phyloP scores from a whole-genome alignment of 2,113 vertebrate species.

The Perccottus glenii region DNA sequence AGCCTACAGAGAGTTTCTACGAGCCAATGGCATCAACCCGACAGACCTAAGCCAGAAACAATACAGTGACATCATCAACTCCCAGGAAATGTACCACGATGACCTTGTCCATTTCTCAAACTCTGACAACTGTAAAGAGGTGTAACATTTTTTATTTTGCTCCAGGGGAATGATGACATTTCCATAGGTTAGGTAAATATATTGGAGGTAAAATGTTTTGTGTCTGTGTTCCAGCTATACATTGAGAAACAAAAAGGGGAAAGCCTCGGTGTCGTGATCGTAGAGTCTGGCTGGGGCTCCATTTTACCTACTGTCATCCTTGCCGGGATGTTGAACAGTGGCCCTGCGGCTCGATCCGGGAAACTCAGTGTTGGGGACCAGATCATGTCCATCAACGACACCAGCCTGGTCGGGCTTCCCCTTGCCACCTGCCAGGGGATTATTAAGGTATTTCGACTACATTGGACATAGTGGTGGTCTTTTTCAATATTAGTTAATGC shows the following conservation, averaged over 20 bases:
- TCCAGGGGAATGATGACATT: conserved; percentile 16
- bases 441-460: conserved; percentile 86
- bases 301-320: conserved; percentile 97
- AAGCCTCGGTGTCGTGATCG: conserved; percentile 94
- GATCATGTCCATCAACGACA: conserved; percentile 98
- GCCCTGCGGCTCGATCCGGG: conserved; percentile 93
- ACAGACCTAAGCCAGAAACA: conserved; percentile 99
- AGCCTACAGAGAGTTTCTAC: conserved; percentile 97
- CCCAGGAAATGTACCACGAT: conserved; percentile 99
- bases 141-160: conserved; percentile 51
- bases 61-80: conserved; percentile 98
- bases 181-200: conserved; percentile 2
- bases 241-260: conserved; percentile 97
- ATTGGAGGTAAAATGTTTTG: not conserved
- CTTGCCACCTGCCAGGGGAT: conserved; percentile 96
- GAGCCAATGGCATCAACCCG: conserved; percentile 97
- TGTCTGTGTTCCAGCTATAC: conserved; percentile 80
- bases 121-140: conserved; percentile 99
- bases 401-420: conserved; percentile 95
- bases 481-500: too few species aligned
- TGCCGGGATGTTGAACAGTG: conserved; percentile 96
- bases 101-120: conserved; percentile 99
- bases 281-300: conserved; percentile 98
- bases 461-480: not conserved
- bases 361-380: conserved; percentile 98